phyloP scores from a whole-genome alignment of 2,797 vertebrate genomes.

The Spondyliosoma cantharus region DNA sequence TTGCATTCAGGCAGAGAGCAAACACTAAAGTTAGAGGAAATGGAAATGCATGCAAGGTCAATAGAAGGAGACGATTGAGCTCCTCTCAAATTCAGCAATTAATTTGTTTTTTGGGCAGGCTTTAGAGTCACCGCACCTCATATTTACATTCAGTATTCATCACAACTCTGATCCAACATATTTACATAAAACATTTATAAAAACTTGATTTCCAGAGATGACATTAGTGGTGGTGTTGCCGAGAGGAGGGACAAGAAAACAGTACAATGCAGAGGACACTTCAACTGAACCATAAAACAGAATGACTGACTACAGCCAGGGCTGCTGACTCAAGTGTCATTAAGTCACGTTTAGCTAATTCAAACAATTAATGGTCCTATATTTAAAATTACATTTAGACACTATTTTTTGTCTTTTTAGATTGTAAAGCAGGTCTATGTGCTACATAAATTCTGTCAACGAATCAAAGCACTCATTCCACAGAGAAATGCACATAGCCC shows the following conservation, averaged over 20 bases:
- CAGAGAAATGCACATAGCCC: too few species aligned
- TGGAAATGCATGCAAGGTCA: neutral
- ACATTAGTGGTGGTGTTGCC: slow-evolving; percentile 8
- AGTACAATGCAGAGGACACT: neutral
- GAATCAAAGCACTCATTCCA: too few species aligned
- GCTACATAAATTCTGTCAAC: too few species aligned
- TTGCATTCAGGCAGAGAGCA: neutral
- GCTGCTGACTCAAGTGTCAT: slow-evolving; percentile 2
- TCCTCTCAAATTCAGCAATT: slow-evolving; percentile 5
- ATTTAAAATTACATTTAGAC: too few species aligned
- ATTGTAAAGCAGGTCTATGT: too few species aligned
- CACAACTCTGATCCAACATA: slow-evolving; percentile 10
- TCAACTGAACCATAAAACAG: neutral
- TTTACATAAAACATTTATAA: slow-evolving; percentile 31
- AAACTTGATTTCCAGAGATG: slow-evolving; percentile 13
- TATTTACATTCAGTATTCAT: slow-evolving; percentile 22
- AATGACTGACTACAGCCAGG: neutral
- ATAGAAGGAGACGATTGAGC: neutral
- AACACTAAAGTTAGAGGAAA: neutral
- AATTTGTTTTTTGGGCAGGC: neutral
- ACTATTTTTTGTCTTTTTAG: too few species aligned
- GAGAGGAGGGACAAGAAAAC: neutral
- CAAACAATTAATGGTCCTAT: neutral
- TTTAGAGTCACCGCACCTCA: neutral
- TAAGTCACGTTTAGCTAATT: neutral